phyloP scores from a whole-genome alignment of 23 tunicate species.

The Oikopleura dioica region DNA sequence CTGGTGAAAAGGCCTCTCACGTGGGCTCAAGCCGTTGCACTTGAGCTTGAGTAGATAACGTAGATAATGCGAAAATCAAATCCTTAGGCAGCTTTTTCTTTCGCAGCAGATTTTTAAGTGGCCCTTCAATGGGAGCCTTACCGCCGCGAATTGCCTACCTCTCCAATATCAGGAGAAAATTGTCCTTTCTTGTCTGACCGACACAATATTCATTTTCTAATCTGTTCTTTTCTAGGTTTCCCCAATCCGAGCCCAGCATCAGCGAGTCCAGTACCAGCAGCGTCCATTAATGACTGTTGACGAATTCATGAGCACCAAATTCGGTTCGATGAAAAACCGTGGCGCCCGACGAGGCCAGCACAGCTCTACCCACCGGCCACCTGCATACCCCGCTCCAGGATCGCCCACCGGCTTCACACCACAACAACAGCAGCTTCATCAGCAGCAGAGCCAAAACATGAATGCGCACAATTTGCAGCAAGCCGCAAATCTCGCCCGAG shows the following conservation, averaged over 20 bases:
- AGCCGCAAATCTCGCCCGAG: not conserved
- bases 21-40: too few species aligned
- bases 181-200: too few species aligned
- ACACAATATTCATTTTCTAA: too few species aligned
- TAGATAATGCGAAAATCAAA: too few species aligned
- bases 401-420: not conserved
- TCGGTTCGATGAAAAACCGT: slow-evolving; percentile 8
- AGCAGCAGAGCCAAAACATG: not conserved
- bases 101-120: too few species aligned
- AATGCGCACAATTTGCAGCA: not conserved
- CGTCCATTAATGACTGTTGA: not conserved
- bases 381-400: not conserved
- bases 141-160: too few species aligned
- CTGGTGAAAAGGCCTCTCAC: too few species aligned
- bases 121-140: too few species aligned
- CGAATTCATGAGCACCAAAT: slow-evolving; percentile 7
- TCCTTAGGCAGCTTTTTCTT: too few species aligned
- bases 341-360: not conserved
- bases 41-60: too few species aligned
- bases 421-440: not conserved
- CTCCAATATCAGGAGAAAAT: too few species aligned
- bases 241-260: not conserved
- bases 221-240: too few species aligned
- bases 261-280: not conserved
- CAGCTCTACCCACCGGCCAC: not conserved